Evolutionary conservation across 2,888 invertebrate genomes (phyloP).

Genomic region (Timandra comae): DNA sequence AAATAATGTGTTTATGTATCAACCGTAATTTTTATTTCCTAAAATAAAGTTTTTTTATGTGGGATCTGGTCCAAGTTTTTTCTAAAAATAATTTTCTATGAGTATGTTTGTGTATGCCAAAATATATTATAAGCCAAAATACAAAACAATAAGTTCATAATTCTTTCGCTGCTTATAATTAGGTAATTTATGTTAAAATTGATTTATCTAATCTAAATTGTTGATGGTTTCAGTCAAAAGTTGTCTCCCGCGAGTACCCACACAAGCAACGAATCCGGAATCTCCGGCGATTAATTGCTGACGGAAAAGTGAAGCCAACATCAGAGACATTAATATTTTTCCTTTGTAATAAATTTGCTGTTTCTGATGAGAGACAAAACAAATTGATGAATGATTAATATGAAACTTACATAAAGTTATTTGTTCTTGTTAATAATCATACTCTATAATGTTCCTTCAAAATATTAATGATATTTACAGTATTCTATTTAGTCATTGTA

Average conservation of each 20-base stretch:
- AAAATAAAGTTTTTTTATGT: too few species aligned
- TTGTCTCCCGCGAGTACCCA: slow-evolving; percentile 68
- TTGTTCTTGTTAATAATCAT: background rate
- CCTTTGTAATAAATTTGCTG: slow-evolving; percentile 71
- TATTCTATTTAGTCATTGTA: slow-evolving; percentile 3
- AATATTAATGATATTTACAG: background rate
- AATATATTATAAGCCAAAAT: background rate
- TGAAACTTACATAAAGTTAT: background rate
- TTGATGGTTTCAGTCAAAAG: slow-evolving; percentile 30
- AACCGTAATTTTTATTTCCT: too few species aligned
- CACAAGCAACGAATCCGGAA: slow-evolving; percentile 79
- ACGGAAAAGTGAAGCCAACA: slow-evolving; percentile 67
- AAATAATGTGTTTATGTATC: too few species aligned
- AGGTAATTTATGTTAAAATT: too few species aligned
- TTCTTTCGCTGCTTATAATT: slow-evolving; percentile 8
- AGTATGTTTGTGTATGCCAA: too few species aligned
- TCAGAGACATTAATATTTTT: slow-evolving; percentile 70
- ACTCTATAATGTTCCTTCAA: too few species aligned
- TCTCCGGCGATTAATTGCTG: slow-evolving; percentile 64
- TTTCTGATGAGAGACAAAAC: slow-evolving; percentile 55
- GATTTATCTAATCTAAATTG: too few species aligned
- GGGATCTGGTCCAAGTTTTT: too few species aligned
- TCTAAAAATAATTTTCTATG: too few species aligned
- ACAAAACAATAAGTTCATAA: background rate
- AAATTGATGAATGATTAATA: slow-evolving; percentile 27